A percentile compares a stretch with the other conserved stretches of the same genome.
Conservation (phyloP, 1,140 invertebrate species). For the Drosophila pruinosa region DNA sequence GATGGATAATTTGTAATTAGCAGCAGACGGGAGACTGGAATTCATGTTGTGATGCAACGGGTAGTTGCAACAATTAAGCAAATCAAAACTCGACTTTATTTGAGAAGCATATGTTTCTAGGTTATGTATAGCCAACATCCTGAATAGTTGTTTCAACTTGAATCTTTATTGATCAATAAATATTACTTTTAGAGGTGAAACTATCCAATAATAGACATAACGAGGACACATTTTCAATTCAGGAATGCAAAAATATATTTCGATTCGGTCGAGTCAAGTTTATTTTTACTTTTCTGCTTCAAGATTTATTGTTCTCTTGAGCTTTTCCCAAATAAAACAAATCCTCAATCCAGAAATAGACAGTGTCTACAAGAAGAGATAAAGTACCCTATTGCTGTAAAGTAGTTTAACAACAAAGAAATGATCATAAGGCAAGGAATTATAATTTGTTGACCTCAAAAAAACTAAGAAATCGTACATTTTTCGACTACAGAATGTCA, state of each 20-base stretch:
- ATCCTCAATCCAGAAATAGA: conserved; percentile 28
- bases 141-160: neutral
- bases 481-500: conserved; percentile 32
- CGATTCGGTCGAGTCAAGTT: neutral
- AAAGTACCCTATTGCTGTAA: conserved; percentile 25
- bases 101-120: neutral
- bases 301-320: conserved; percentile 9
- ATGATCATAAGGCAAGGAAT: conserved; percentile 19
- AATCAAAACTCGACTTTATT: neutral
- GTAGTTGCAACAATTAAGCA: neutral
- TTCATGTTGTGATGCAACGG: conserved; percentile 44
- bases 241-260: conserved; percentile 1
- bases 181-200: neutral
- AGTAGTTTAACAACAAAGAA: neutral
- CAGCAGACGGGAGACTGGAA: neutral
- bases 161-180: neutral
- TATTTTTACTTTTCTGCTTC: conserved; percentile 20
- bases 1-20: conserved; percentile 26
- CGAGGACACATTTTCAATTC: neutral
- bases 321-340: neutral
- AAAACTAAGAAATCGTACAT: conserved; percentile 44
- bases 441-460: conserved; percentile 68
- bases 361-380: neutral
- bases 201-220: neutral
- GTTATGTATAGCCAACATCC: neutral